These are phyloP conservation scores for Dipodomys stephensi DNA, from an alignment of 2,113 vertebrate species.

Conservation along the genomic window DNA sequence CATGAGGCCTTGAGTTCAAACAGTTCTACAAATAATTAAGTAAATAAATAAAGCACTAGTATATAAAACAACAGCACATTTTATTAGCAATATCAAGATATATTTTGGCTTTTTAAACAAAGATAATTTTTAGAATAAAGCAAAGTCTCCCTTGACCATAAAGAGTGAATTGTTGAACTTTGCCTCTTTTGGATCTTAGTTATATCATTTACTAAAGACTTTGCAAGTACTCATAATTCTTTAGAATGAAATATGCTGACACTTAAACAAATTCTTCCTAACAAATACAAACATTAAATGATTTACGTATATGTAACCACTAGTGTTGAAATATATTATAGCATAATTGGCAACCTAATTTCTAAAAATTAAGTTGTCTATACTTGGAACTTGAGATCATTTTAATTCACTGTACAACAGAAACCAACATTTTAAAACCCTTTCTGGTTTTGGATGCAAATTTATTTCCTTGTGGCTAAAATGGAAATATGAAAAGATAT, in stretches of 20 bases:
- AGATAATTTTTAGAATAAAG: conserved; percentile 54
- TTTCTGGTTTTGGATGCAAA: background rate
- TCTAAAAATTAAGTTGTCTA: background rate
- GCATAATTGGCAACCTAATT: background rate
- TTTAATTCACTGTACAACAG: conserved; percentile 61
- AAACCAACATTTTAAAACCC: conserved; percentile 37
- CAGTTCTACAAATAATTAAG: too few relatives aligned
- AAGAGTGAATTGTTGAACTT: conserved; percentile 32
- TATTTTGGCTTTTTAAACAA: background rate
- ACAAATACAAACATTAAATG: background rate
- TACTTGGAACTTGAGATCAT: conserved; percentile 23
- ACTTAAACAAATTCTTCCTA: background rate
- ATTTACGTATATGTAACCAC: background rate
- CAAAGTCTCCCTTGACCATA: background rate
- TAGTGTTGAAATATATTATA: conserved; percentile 1
- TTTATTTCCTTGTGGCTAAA: conserved; percentile 31
- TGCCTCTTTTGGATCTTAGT: background rate
- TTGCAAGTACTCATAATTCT: background rate
- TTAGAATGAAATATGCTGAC: conserved; percentile 8
- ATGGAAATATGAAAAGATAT: conserved; percentile 26
- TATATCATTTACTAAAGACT: background rate
- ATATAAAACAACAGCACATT: background rate
- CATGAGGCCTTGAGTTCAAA: too few relatives aligned
- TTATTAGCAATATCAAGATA: conserved; percentile 5
- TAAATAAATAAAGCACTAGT: too few relatives aligned